Base-by-base conservation (phyloP, 2,797 vertebrate species). In the Bryconaethiops microstoma region DNA sequence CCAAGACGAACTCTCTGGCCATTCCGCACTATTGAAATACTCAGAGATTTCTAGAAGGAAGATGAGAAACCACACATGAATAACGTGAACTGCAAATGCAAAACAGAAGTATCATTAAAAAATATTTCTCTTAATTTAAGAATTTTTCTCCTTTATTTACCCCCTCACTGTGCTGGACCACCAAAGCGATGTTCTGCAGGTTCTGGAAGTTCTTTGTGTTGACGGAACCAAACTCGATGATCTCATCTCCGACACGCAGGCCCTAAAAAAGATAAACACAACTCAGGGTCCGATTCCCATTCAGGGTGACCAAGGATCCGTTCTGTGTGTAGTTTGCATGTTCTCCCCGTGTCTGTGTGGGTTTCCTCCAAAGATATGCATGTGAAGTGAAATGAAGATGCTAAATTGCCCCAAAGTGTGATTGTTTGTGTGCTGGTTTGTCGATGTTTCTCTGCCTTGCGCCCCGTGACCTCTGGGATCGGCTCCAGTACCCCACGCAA, bases 111-210 rank as follows among this genome's bases (percentile, higher is more conserved):
- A 29, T 16, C n/a, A 48, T 71, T 82, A 13, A 60, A 57, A 39
- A 67, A 19, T 14, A 57, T 48, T 48, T 35, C 35, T 35, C 2
- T 35, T 4, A 2, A 2, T 35, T 35, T 35, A 35, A 48, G 25
- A 10, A 35, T 2, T 39, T 45, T 14, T 25, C 9, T 35, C 54
- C 5, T 9, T 29, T 42, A 25, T 96, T 94, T 84, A 99, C 98
- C 94, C 96, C 97, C 90, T 99, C 97, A 0, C 97, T 99, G 83
- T 97, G 97, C 87, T 99, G 97, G 13, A 98, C 97, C 83, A 99
- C 97, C 0, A 88, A 93, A 62, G 96, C 94, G 0, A 99, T 95
- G 70, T 97, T 97, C 80, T 97, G 96, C 74, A 99, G 93, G 19
- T 92, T 96, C 90, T 96, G 96, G 90, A 99, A 99, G 91, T 99